phyloP scores from a whole-genome alignment of 2,797 vertebrate species.

The Monodelphis domestica region DNA sequence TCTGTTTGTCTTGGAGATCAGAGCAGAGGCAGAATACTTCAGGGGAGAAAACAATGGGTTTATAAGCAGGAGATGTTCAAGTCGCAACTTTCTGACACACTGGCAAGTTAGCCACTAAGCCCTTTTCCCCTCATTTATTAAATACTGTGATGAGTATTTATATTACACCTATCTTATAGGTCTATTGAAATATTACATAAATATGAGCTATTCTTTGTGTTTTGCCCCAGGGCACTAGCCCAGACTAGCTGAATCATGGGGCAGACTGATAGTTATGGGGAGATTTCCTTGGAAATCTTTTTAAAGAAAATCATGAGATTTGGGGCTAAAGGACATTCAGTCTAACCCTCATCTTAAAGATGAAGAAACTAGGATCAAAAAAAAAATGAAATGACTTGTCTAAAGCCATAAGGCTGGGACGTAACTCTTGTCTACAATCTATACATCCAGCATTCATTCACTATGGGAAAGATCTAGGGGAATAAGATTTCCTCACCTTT shows the following conservation, averaged over 20 bases:
- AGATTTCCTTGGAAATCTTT: not conserved
- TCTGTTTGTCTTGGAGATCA: not conserved
- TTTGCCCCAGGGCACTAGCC: not conserved
- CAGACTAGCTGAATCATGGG: not conserved
- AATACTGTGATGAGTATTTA: not conserved
- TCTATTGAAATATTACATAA: not conserved
- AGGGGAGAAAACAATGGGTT: not conserved
- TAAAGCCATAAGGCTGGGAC: not conserved
- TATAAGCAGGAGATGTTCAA: not conserved
- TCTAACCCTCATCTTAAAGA: not conserved
- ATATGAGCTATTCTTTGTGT: not conserved
- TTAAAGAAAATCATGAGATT: not conserved
- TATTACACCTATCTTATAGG: not conserved
- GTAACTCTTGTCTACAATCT: not conserved
- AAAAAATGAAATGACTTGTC: too few relatives aligned
- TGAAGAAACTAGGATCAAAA: not conserved
- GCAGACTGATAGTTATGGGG: not conserved
- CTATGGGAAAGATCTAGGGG: not conserved
- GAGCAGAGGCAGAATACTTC: not conserved
- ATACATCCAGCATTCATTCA: not conserved
- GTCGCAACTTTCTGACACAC: not conserved
- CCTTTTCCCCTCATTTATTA: not conserved
- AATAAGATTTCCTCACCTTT: not conserved
- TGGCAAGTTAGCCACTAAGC: not conserved
- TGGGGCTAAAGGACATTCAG: not conserved